Conservation (phyloP, 2,113 vertebrate species). For the Phyllopteryx taeniolatus region DNA sequence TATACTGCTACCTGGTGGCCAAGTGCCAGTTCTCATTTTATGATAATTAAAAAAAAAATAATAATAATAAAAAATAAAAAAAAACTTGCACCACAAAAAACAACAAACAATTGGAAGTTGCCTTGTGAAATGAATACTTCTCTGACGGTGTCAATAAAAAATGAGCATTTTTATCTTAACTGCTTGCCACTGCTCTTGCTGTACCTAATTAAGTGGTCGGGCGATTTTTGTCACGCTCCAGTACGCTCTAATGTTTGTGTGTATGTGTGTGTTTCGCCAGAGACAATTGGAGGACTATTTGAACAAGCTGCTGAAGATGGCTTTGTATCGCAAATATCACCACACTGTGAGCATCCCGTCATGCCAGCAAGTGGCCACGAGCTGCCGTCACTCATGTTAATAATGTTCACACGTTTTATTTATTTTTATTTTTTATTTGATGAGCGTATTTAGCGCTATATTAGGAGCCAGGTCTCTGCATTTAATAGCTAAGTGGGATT, state of each 20-base stretch:
- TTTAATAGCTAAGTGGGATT: background rate
- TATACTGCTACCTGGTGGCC: no score
- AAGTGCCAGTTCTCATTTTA: no score
- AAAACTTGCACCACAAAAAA: no score
- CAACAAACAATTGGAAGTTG: no score
- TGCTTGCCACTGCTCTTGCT: no score
- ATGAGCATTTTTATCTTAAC: no score
- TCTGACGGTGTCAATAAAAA: no score
- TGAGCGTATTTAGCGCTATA: background rate
- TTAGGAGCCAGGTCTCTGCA: background rate
- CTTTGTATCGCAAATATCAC: slow-evolving; percentile 92
- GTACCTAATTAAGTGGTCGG: no score
- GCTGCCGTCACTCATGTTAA: background rate
- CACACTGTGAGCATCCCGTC: slow-evolving; percentile 84
- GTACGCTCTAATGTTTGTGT: slow-evolving; percentile 15
- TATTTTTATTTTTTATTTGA: background rate
- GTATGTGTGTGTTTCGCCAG: slow-evolving; percentile 69
- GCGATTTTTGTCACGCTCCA: no score
- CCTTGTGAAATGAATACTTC: no score
- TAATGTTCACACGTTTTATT: background rate
- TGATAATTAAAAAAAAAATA: no score
- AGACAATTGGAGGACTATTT: slow-evolving; percentile 97
- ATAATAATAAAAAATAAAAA: no score
- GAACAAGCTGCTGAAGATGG: slow-evolving; percentile 90
- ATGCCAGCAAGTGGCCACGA: background rate